phyloP scores from a whole-genome alignment of 1,140 invertebrate species.

The Macrostomum lignano region DNA sequence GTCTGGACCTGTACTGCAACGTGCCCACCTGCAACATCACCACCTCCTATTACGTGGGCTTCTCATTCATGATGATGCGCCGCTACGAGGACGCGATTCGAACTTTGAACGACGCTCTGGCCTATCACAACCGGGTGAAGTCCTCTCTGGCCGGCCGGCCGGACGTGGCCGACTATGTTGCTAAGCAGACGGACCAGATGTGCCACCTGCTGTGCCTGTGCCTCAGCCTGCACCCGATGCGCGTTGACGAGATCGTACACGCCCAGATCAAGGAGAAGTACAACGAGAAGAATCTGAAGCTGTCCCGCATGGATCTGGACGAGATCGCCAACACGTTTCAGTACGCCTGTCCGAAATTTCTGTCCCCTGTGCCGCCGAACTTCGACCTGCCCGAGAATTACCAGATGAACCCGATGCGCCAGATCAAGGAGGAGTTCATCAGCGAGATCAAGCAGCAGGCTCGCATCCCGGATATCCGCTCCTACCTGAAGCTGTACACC shows the following conservation, averaged over 20 bases:
- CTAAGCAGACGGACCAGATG: constrained; percentile 95
- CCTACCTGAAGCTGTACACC: constrained; percentile 82
- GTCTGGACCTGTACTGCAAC: constrained; percentile 64
- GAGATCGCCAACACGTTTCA: constrained; percentile 68
- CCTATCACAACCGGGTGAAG: constrained; percentile 60
- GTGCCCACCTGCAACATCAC: constrained; percentile 94
- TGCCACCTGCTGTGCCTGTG: constrained; percentile 82
- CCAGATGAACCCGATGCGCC: constrained; percentile 7
- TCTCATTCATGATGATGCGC: constrained; percentile 99
- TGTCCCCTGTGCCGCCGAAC: constrained; percentile 58
- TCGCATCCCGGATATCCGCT: constrained; percentile 62
- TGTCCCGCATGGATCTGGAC: constrained; percentile 45
- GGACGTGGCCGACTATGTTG: constrained; percentile 29
- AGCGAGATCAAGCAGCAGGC: constrained; percentile 75
- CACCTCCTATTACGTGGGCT: constrained; percentile 93
- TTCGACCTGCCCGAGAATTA: constrained; percentile 19
- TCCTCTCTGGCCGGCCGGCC: not conserved
- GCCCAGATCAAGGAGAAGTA: constrained; percentile 66
- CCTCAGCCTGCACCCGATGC: constrained; percentile 80
- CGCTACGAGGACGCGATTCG: constrained; percentile 90
- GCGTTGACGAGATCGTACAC: constrained; percentile 86
- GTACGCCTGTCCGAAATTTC: constrained; percentile 80
- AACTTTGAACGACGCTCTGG: constrained; percentile 72
- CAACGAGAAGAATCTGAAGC: constrained; percentile 79
- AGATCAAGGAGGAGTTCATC: constrained; percentile 45